Conservation (phyloP, 2,888 invertebrate species). For the Meghimatium bilineatum region DNA sequence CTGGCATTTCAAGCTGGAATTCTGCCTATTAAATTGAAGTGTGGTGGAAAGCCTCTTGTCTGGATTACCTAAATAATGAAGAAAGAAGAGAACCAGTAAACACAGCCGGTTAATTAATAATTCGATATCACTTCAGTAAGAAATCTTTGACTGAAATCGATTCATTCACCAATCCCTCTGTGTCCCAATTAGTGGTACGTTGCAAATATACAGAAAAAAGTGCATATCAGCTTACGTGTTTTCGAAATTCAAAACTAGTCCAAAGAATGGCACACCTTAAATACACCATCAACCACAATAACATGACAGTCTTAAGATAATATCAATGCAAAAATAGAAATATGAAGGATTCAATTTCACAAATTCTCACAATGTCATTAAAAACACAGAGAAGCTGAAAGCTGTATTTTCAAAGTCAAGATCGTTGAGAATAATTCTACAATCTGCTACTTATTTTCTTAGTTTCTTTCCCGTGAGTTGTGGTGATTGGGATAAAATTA, state of each 20-base stretch:
- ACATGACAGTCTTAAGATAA: too few relatives aligned
- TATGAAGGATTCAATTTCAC: too few relatives aligned
- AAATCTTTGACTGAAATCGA: not conserved
- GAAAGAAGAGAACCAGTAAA: not conserved
- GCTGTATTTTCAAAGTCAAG: too few relatives aligned
- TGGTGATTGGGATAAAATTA: too few relatives aligned
- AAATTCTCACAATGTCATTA: too few relatives aligned
- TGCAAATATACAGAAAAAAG: not conserved
- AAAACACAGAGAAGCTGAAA: too few relatives aligned
- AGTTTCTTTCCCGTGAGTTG: too few relatives aligned
- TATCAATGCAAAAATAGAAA: too few relatives aligned
- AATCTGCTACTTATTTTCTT: too few relatives aligned
- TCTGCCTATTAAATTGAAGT: not conserved
- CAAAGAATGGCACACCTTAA: not conserved
- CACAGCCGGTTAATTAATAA: not conserved
- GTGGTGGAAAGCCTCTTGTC: not conserved
- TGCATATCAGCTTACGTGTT: not conserved
- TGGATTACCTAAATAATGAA: not conserved
- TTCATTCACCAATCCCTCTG: not conserved
- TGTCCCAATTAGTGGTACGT: not conserved
- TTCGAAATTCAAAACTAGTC: not conserved
- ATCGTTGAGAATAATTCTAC: too few relatives aligned
- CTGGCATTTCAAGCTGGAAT: slow-evolving; percentile 10
- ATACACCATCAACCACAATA: not conserved
- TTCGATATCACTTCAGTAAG: not conserved